These are phyloP conservation scores for Sycobia sp. DNA, from an alignment of 1,140 invertebrate genomes.

Conservation along the genomic window DNA sequence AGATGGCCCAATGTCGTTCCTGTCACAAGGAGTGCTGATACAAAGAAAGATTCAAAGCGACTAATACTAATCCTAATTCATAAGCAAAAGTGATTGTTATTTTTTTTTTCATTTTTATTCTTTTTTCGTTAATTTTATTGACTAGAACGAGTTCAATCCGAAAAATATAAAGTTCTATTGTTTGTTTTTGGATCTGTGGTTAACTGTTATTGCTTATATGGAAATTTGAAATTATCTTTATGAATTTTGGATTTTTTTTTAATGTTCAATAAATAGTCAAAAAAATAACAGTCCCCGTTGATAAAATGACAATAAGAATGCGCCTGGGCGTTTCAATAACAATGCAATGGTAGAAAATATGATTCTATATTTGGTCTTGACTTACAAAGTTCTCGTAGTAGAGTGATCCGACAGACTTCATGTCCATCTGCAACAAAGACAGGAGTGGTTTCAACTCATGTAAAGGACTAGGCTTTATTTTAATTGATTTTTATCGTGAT, in stretches of 20 bases:
- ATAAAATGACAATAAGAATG: slow-evolving; percentile 16
- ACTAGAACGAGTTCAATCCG: too few relatives aligned
- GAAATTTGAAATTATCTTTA: too few relatives aligned
- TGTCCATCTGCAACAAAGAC: slow-evolving; percentile 81
- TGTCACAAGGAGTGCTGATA: slow-evolving; percentile 11
- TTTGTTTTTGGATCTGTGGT: too few relatives aligned
- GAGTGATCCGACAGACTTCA: slow-evolving; percentile 90
- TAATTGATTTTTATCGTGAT: slow-evolving; percentile 40
- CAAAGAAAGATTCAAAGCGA: slow-evolving; percentile 1
- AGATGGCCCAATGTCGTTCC: slow-evolving; percentile 10
- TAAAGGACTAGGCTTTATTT: slow-evolving; percentile 49
- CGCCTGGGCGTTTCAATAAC: not conserved
- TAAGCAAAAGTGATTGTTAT: slow-evolving; percentile 4
- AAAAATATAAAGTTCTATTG: too few relatives aligned
- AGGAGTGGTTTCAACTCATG: slow-evolving; percentile 60
- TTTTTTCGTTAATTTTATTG: too few relatives aligned
- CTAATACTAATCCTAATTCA: not conserved
- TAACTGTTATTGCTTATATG: too few relatives aligned
- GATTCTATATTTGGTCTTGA: slow-evolving; percentile 57
- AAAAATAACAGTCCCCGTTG: slow-evolving; percentile 22
- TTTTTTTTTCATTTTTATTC: slow-evolving; percentile 13
- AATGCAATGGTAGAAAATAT: slow-evolving; percentile 9
- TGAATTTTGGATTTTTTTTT: too few relatives aligned
- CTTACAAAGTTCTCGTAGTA: slow-evolving; percentile 94
- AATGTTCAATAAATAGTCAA: not conserved